phyloP scores from a whole-genome alignment of 2,888 invertebrate genomes.

The Pollenia amentaria region DNA sequence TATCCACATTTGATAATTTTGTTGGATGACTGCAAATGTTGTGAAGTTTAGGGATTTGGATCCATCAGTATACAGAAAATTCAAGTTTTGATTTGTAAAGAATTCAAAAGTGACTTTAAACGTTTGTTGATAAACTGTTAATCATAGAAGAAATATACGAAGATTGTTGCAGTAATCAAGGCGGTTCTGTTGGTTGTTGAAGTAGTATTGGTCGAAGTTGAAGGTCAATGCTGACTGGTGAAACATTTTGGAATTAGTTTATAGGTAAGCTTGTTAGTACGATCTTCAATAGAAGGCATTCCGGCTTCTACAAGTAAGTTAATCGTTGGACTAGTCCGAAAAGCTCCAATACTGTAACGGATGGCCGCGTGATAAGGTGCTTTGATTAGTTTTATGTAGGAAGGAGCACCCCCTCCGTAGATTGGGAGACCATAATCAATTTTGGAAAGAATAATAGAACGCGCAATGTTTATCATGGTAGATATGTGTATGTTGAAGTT shows the following conservation, averaged over 20 bases:
- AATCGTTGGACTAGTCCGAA: not conserved
- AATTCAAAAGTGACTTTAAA: too few species aligned
- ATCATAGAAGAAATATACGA: too few species aligned
- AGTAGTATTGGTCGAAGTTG: too few species aligned
- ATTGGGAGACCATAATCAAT: conserved; percentile 13
- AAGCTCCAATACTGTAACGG: conserved; percentile 10
- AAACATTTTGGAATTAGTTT: conserved; percentile 18
- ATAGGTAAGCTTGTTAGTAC: not conserved
- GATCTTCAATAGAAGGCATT: not conserved
- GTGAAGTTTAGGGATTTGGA: too few species aligned
- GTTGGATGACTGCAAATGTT: too few species aligned
- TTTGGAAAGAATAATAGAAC: not conserved
- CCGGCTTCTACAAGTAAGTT: conserved; percentile 7
- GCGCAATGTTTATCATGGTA: not conserved
- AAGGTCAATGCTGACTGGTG: too few species aligned
- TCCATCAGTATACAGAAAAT: too few species aligned
- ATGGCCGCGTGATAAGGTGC: not conserved
- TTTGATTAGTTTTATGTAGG: conserved; percentile 1
- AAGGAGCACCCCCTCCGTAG: not conserved
- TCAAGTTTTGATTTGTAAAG: too few species aligned
- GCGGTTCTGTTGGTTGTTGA: too few species aligned
- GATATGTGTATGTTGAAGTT: conserved; percentile 10
- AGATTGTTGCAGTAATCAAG: too few species aligned
- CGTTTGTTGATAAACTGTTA: too few species aligned
- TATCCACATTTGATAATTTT: too few species aligned